These are phyloP conservation scores for Myxocyprinus asiaticus DNA, from an alignment of 2,113 vertebrate genomes.

Conservation along the genomic window DNA sequence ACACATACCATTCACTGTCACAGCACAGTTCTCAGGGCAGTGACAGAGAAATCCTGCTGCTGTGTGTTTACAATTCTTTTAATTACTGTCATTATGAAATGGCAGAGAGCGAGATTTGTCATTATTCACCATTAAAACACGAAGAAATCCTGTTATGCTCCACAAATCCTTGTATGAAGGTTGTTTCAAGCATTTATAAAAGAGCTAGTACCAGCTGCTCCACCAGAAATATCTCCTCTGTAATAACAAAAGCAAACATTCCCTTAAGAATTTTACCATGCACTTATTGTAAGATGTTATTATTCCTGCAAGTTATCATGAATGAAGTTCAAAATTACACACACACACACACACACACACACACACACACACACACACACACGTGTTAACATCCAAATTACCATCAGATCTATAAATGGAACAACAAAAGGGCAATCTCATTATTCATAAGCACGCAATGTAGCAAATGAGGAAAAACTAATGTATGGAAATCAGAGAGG, in stretches of 20 bases:
- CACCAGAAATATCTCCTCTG: background rate
- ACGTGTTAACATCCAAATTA: slow-evolving; percentile 2
- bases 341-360: no score
- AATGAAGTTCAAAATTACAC: background rate
- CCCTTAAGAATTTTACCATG: background rate
- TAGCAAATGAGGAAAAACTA: background rate
- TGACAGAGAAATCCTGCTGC: slow-evolving; percentile 20
- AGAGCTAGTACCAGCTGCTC: slow-evolving; percentile 25
- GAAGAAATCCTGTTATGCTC: slow-evolving; percentile 11
- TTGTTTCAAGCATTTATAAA: slow-evolving; percentile 1
- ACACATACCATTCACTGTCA: slow-evolving; percentile 35
- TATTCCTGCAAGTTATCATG: background rate
- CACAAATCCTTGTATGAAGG: background rate
- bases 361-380: no score
- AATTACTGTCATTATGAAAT: slow-evolving; percentile 45
- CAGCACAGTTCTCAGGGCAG: slow-evolving; percentile 20
- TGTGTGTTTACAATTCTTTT: slow-evolving; percentile 40
- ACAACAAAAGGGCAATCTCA: background rate
- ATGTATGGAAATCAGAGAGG: background rate
- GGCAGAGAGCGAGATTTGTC: slow-evolving; percentile 33
- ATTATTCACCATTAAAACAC: slow-evolving; percentile 46
- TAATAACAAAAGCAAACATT: background rate
- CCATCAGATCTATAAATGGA: background rate
- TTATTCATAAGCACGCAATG: background rate
- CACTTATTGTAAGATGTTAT: background rate